phyloP scores from a whole-genome alignment of 2,797 vertebrate species.

The Hippocampus kuda region DNA sequence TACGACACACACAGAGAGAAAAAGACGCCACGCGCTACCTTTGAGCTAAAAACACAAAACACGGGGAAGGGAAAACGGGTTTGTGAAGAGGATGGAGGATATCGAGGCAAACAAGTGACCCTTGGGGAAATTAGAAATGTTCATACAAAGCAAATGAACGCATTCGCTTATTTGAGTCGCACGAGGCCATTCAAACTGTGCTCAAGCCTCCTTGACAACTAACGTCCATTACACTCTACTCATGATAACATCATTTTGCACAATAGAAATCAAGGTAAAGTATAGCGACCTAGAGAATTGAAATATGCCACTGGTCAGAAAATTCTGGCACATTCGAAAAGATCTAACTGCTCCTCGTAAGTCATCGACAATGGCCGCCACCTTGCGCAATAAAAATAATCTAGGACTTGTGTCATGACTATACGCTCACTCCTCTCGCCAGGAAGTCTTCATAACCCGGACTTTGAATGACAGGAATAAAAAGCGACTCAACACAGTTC shows the following conservation, averaged over 20 bases:
- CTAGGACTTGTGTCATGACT: too few relatives aligned
- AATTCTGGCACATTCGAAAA: too few relatives aligned
- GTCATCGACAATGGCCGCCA: too few relatives aligned
- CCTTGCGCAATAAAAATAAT: too few relatives aligned
- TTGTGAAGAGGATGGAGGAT: neutral
- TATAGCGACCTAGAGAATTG: too few relatives aligned
- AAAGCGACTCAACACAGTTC: too few relatives aligned
- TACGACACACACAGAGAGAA: constrained; percentile 55
- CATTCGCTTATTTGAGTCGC: neutral
- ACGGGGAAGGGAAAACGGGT: constrained; percentile 22
- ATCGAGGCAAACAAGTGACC: constrained; percentile 5
- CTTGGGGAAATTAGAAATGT: neutral
- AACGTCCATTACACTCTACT: too few relatives aligned
- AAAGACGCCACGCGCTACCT: constrained; percentile 47
- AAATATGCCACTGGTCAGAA: too few relatives aligned
- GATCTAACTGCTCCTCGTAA: too few relatives aligned
- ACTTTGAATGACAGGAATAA: neutral
- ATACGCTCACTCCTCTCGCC: neutral
- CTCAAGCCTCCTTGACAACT: too few relatives aligned
- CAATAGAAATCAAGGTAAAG: too few relatives aligned
- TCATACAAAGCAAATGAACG: neutral
- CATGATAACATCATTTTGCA: too few relatives aligned
- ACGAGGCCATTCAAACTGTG: neutral
- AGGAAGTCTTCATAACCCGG: neutral
- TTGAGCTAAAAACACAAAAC: constrained; percentile 43